These are phyloP conservation scores for Odontocerum albicorne DNA, from an alignment of 2,888 invertebrate genomes.

Conservation along the genomic window DNA sequence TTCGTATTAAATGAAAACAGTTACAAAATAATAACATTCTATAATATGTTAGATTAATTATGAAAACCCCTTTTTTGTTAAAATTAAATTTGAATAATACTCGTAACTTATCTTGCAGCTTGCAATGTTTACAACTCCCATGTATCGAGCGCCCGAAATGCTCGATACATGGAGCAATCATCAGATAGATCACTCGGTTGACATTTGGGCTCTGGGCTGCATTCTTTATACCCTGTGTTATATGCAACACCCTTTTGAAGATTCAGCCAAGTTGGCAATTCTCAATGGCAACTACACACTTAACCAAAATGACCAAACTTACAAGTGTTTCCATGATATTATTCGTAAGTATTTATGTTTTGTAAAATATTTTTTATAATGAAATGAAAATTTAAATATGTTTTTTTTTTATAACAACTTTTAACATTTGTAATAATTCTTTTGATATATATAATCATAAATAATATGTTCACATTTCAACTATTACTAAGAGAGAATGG, in stretches of 20 bases:
- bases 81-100: too few relatives aligned
- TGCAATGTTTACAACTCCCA: conserved; percentile 81
- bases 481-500: too few relatives aligned
- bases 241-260: conserved; percentile 96
- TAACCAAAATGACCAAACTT: conserved; percentile 78
- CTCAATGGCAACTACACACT: conserved; percentile 93
- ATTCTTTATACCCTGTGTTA: conserved; percentile 90
- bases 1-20: too few relatives aligned
- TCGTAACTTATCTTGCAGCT: conserved; percentile 61
- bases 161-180: conserved; percentile 96
- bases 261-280: conserved; percentile 92
- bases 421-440: too few relatives aligned
- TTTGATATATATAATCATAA: too few relatives aligned
- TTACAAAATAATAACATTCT: too few relatives aligned
- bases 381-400: too few relatives aligned
- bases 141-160: conserved; percentile 99
- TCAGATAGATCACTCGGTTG: conserved; percentile 86
- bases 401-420: too few relatives aligned
- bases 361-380: too few relatives aligned
- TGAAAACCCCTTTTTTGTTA: too few relatives aligned
- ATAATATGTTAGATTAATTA: too few relatives aligned
- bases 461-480: too few relatives aligned
- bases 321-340: conserved; percentile 84
- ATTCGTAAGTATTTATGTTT: conserved; percentile 78
- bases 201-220: conserved; percentile 98